These are phyloP conservation scores for Cyanoramphus novaezelandiae DNA, from an alignment of 2,113 vertebrate species.

Conservation along the genomic window DNA sequence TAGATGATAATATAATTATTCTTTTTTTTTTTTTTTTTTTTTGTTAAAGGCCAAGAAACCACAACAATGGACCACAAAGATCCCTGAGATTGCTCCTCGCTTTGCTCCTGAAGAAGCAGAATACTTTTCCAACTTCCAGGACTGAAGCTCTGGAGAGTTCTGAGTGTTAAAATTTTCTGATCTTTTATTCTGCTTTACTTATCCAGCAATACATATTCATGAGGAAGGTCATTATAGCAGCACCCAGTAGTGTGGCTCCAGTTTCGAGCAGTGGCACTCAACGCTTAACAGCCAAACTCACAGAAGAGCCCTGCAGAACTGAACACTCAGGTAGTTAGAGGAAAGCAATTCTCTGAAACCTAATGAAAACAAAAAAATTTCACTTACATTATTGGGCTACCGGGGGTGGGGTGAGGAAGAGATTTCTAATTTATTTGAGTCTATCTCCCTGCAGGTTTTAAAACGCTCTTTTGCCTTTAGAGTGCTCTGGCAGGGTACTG, in stretches of 20 bases:
- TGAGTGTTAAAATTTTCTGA: conserved; percentile 46
- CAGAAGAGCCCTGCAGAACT: neutral
- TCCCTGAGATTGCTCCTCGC: neutral
- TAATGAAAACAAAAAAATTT: conserved; percentile 29
- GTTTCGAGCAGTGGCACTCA: neutral
- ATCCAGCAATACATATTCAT: conserved; percentile 55
- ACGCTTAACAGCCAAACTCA: neutral
- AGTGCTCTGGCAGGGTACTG: neutral
- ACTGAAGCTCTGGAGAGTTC: conserved; percentile 26
- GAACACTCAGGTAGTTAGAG: neutral
- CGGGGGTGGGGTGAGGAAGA: neutral
- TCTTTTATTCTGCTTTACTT: conserved; percentile 62
- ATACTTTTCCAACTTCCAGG: neutral
- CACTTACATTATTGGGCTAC: neutral
- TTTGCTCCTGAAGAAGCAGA: conserved; percentile 8
- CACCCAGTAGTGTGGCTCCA: conserved; percentile 53
- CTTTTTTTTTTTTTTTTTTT: neutral
- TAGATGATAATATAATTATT: too few species aligned
- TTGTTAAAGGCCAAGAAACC: neutral
- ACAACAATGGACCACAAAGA: neutral
- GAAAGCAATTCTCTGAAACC: conserved; percentile 20
- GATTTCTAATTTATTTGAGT: neutral
- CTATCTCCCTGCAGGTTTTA: neutral
- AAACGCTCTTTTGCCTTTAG: neutral
- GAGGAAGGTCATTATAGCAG: conserved; percentile 67